Base-by-base conservation (phyloP, 2,113 vertebrate genomes). In the Lasiurus cinereus region DNA sequence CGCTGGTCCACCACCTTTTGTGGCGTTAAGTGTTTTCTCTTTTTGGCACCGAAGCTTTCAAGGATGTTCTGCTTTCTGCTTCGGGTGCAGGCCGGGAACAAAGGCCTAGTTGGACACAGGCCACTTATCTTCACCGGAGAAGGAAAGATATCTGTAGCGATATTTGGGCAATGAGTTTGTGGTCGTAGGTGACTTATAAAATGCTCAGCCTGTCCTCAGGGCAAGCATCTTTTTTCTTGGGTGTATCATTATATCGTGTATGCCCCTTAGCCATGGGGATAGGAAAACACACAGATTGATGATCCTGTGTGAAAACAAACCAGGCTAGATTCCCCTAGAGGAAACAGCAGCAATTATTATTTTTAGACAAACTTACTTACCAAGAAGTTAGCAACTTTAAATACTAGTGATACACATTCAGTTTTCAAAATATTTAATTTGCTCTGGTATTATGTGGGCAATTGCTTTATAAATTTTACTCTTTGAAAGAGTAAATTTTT, bases 41-140 rank as follows among this genome's bases (percentile, higher is more conserved):
- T 73, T 92, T 88, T 27, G 59, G 66, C 62, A 52, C 2, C 16
- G 80, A 80, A 7, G 73, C 24, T 67, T 95, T 77, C 72, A 69
- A 90, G 33, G 18, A 56, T 96, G 52, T 62, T 83, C 69, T 94
- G 33, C n/a, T 90, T 96, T 76, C 69, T 92, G 78, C 88, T 93
- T 48, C 52, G 79, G 69, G 72, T 69, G 39, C 77, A 85, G 29
- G 33, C 69, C 72, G 46, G 78, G 70, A 86, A 80, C 77, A 89
- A 94, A 94, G 96, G 72, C 93, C 67, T 91, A 52, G 66, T 67
- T 93, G 78, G 87, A 48, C 43, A 82, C 56, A 92, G 52, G 74
- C 43, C 88, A 31, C 62, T 88, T 70, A 21, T 27, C 72, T 48
- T 82, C 16, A 43, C 80, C 21, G 43, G 70, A 90, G 69, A 82